phyloP scores from a whole-genome alignment of 1,140 invertebrate genomes.

The Eupeodes corollae region DNA sequence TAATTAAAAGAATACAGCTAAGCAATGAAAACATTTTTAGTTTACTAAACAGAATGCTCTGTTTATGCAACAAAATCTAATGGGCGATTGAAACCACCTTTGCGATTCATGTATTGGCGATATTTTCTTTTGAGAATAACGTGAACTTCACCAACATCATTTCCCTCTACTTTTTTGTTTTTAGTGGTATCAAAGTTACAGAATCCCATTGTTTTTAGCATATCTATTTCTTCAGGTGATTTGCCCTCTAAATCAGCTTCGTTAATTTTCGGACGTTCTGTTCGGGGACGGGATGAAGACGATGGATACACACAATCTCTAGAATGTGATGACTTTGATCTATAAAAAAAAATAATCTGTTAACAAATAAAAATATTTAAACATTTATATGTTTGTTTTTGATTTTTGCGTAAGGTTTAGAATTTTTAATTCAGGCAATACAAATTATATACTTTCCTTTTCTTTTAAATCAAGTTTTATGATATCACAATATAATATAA shows the following conservation, averaged over 20 bases:
- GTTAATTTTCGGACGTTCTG: conserved; percentile 32
- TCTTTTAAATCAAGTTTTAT: too few relatives aligned
- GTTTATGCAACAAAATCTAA: conserved; percentile 85
- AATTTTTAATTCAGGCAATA: too few relatives aligned
- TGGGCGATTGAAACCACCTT: conserved; percentile 97
- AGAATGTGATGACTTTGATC: too few relatives aligned
- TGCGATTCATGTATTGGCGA: conserved; percentile 98
- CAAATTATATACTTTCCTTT: too few relatives aligned
- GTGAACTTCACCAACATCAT: conserved; percentile 85
- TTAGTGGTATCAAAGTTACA: conserved; percentile 90
- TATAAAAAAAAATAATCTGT: too few relatives aligned
- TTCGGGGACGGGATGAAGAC: neutral
- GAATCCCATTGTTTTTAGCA: conserved; percentile 96
- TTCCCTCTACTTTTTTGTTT: conserved; percentile 87
- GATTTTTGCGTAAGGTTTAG: too few relatives aligned
- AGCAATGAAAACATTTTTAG: neutral
- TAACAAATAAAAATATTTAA: too few relatives aligned
- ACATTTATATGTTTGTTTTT: too few relatives aligned
- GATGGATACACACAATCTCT: too few relatives aligned
- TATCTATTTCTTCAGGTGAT: conserved; percentile 85
- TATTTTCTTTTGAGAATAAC: conserved; percentile 94
- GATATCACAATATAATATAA: too few relatives aligned
- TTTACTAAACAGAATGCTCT: neutral
- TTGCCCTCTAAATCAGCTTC: conserved; percentile 48
- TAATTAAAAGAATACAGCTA: conserved; percentile 19